Conservation (phyloP, 2,113 vertebrate genomes). For the Daubentonia madagascariensis region DNA sequence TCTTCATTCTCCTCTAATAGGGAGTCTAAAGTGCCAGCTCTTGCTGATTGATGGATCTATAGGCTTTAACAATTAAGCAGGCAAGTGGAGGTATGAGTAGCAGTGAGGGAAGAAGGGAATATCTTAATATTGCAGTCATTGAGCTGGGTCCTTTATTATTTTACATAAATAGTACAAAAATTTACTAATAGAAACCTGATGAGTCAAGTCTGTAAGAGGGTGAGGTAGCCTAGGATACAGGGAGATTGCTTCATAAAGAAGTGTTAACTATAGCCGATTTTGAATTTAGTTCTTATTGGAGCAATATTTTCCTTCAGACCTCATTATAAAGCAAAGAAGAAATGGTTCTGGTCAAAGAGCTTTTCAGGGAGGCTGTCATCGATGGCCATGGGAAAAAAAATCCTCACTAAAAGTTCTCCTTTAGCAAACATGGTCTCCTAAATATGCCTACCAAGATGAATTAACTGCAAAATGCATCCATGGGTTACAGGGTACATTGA, state of each 20-base stretch:
- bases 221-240: not conserved
- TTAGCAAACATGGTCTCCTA: not conserved
- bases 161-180: not conserved
- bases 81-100: not conserved
- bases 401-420: not conserved
- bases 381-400: not conserved
- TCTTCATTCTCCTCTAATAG: not conserved
- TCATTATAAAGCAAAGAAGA: not conserved
- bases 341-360: not conserved
- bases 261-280: not conserved
- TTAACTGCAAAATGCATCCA: not conserved
- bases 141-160: not conserved
- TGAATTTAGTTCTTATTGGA: not conserved
- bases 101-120: not conserved
- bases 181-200: not conserved
- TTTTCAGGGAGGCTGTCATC: constrained; percentile 20
- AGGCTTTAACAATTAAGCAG: constrained; percentile 11
- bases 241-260: not conserved
- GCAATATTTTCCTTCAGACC: not conserved
- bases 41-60: not conserved
- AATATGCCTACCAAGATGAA: not conserved
- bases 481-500: not conserved
- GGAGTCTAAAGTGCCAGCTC: not conserved
- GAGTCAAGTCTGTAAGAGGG: not conserved
- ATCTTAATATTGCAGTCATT: not conserved